phyloP scores from a whole-genome alignment of 2,113 vertebrate genomes.

The Paradisaea rubra region DNA sequence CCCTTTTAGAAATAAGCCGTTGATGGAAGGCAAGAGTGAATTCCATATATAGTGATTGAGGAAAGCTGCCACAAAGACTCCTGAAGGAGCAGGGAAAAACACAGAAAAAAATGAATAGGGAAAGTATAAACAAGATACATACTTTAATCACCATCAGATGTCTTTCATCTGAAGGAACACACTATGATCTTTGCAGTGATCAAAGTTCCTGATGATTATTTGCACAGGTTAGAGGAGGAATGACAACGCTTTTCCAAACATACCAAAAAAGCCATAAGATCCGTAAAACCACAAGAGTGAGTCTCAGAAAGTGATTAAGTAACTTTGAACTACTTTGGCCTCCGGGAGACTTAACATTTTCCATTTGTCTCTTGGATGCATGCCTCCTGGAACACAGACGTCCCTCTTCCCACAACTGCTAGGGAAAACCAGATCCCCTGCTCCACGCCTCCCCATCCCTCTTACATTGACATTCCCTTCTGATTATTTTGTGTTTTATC shows the following conservation, averaged over 20 bases:
- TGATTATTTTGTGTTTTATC: background rate
- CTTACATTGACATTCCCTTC: background rate
- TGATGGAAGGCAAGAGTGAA: background rate
- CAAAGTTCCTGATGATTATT: conserved; percentile 50
- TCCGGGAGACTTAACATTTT: conserved; percentile 23
- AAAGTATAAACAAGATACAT: conserved; percentile 25
- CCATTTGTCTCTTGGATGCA: background rate
- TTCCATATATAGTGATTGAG: background rate
- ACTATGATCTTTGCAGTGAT: background rate
- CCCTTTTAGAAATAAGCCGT: background rate
- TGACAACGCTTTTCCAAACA: conserved; percentile 44
- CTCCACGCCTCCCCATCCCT: background rate
- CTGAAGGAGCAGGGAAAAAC: background rate
- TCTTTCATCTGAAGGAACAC: conserved; percentile 30
- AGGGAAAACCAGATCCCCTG: background rate
- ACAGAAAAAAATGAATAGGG: background rate
- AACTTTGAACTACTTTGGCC: conserved; percentile 26
- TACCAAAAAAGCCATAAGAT: background rate
- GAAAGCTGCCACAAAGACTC: background rate
- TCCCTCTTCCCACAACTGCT: background rate
- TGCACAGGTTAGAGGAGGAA: conserved; percentile 43
- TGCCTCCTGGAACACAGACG: background rate
- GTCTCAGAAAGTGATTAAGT: conserved; percentile 48
- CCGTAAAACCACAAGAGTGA: conserved; percentile 18
- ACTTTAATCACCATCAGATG: background rate